Evolutionary conservation across 2,797 vertebrate species (phyloP), one percentile per base, ranked within the genome.

Genomic region (Philypnodon macrostomus): DNA sequence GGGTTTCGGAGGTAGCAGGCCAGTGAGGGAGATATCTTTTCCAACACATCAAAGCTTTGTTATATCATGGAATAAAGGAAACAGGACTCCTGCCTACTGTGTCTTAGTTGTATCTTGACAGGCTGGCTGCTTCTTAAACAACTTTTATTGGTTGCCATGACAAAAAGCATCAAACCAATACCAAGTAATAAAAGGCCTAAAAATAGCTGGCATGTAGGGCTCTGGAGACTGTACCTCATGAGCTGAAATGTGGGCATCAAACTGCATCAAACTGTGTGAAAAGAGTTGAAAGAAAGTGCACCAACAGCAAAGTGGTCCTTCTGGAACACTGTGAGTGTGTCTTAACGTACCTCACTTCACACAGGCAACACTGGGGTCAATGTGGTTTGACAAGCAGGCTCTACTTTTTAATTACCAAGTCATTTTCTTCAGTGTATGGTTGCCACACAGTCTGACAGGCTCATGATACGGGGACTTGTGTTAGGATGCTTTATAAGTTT

Each of bases 141-240:
- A 44, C 45, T 37, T 63, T 60, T 51, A 73, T 62, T 54, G 23
- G 58, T 65, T 67, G 48, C 53, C 54, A 61, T 56, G 57, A 44
- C 34, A 58, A 67, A 53, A 8, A 17, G 32, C 21, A 53, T 58
- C 26, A 75, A 67, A 53, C 33, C 21, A 33, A 71, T 49, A 58
- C 14, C 60, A 73, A 40, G 39, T 42, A 41, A 67, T 68, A 44
- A 2, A 51, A 12, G 26, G 4, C 38, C 33, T 41, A 61, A 59
- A 63, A 66, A 77, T 67, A 61, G 24, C 18, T 36, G n/a, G 13
- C 36, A 1, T 23, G 4, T 17, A 44, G 19, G 48, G 41, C 64
- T 70, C 36, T 5, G 9, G 34, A 44, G 57, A 46, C 15, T 14
- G 23, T 42, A 53, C 38, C 56, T 46, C 46, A 13, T 50, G 21